Conservation (phyloP, 2,888 invertebrate species). For the Zaprionus bogoriensis region DNA sequence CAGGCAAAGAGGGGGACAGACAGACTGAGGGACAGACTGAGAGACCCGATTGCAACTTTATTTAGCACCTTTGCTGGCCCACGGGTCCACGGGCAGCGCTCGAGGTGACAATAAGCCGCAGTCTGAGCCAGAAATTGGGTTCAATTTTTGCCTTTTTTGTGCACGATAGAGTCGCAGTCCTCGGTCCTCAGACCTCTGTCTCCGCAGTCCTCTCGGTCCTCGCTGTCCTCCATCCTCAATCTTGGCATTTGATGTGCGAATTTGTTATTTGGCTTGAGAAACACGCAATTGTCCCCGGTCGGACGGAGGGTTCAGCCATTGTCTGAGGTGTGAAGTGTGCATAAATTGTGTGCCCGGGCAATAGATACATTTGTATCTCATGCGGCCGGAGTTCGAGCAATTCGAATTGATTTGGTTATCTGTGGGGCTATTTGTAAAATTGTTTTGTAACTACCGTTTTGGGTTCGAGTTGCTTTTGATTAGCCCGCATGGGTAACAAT, state of each 20-base stretch:
- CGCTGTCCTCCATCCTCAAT: conserved; percentile 16
- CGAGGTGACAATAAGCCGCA: conserved; percentile 80
- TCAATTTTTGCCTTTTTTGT: conserved; percentile 78
- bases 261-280: conserved; percentile 80
- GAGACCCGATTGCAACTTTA: conserved; percentile 68
- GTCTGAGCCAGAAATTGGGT: conserved; percentile 73
- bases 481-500: conserved; percentile 24
- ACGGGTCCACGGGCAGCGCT: conserved; percentile 60
- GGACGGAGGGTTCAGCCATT: conserved; percentile 13
- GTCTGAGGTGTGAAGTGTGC: conserved; percentile 53
- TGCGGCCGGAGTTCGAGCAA: neutral
- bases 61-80: conserved; percentile 76
- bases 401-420: conserved; percentile 52
- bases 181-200: conserved; percentile 9
- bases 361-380: conserved; percentile 52
- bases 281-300: conserved; percentile 77
- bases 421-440: conserved; percentile 43
- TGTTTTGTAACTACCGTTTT: conserved; percentile 52
- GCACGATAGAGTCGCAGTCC: conserved; percentile 54
- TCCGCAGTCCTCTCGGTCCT: neutral
- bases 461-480: conserved; percentile 21
- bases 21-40: neutral
- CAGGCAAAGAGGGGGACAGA: conserved; percentile 5
- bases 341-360: conserved; percentile 51
- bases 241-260: conserved; percentile 81